phyloP scores from a whole-genome alignment of 2,797 vertebrate genomes.

The Channallabes apus region DNA sequence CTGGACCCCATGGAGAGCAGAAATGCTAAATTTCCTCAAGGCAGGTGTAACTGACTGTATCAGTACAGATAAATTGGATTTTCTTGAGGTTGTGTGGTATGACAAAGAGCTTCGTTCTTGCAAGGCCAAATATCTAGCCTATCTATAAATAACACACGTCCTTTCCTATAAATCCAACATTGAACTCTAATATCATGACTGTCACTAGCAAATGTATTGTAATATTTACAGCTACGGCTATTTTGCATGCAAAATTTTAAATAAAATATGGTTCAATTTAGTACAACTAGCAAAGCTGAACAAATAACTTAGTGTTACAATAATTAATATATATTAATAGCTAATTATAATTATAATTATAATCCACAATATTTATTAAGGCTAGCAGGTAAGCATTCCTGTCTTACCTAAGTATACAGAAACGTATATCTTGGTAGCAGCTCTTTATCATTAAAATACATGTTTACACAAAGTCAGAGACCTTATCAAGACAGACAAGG shows the following conservation, averaged over 20 bases:
- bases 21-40: too few relatives aligned
- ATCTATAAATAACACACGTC: not conserved
- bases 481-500: not conserved
- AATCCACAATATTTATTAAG: not conserved
- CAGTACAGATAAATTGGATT: not conserved
- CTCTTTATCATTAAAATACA: not conserved
- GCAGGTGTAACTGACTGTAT: not conserved
- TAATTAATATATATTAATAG: not conserved
- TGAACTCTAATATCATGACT: not conserved
- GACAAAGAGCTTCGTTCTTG: not conserved
- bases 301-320: not conserved
- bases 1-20: too few relatives aligned
- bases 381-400: not conserved
- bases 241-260: not conserved
- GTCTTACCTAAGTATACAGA: not conserved
- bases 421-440: not conserved
- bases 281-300: not conserved
- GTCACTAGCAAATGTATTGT: not conserved
- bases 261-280: not conserved
- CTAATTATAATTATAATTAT: not conserved
- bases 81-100: not conserved
- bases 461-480: not conserved
- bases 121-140: not conserved
- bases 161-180: not conserved
- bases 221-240: not conserved